These are phyloP conservation scores for Oligia fasciuncula DNA, from an alignment of 2,888 invertebrate genomes.

Conservation along the genomic window DNA sequence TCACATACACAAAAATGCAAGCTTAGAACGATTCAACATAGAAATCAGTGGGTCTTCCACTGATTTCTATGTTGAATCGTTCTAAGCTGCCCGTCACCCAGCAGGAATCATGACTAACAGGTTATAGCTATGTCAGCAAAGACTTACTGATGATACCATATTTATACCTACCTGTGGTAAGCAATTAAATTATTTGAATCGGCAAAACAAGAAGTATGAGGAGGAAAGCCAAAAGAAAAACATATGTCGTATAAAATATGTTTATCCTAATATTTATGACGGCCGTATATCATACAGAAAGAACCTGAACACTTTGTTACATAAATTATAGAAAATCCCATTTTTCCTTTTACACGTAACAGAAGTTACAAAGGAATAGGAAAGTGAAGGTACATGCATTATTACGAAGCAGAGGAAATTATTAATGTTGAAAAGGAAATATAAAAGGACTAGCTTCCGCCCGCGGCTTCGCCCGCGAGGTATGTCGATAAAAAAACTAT, in stretches of 20 bases:
- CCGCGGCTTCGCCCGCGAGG: no score
- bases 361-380: slow-evolving; percentile 29
- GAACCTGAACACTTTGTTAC: slow-evolving; percentile 56
- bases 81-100: no score
- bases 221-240: slow-evolving; percentile 32
- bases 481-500: no score
- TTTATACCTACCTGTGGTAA: neutral
- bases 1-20: neutral
- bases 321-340: slow-evolving; percentile 63
- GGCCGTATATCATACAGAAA: slow-evolving; percentile 40
- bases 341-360: slow-evolving; percentile 40
- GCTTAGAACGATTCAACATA: no score
- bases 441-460: neutral
- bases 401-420: slow-evolving; percentile 1
- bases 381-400: slow-evolving; percentile 20
- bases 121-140: neutral
- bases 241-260: slow-evolving; percentile 36
- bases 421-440: slow-evolving; percentile 1
- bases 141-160: neutral
- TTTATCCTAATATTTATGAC: slow-evolving; percentile 43
- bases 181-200: neutral
- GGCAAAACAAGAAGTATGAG: neutral
- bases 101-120: no score
- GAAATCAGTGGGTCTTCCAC: no score
- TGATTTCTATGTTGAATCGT: no score